A percentile compares a stretch with the other conserved stretches of the same genome.
Evolutionary conservation across 2,113 vertebrate species (phyloP).

Genomic region (Hoplias malabaricus): DNA sequence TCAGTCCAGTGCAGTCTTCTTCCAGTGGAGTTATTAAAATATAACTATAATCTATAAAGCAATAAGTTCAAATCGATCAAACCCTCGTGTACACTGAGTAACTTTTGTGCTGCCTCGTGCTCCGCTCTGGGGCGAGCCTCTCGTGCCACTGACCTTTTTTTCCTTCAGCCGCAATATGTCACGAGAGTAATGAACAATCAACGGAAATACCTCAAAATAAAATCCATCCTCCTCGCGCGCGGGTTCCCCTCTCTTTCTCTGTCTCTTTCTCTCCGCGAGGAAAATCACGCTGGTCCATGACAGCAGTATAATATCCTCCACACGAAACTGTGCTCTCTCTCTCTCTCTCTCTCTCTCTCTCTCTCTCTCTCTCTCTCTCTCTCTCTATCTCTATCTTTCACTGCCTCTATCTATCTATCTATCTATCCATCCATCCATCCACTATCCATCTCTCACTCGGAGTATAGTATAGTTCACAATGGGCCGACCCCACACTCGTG

Average conservation of each 20-base stretch:
- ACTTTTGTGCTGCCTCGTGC: neutral
- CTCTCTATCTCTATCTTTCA: conserved; percentile 11
- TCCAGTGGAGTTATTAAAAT: no score
- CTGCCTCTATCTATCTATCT: neutral
- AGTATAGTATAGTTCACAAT: conserved; percentile 69
- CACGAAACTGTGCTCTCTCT: conserved; percentile 48
- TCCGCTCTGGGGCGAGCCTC: conserved; percentile 23
- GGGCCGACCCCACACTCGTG: conserved; percentile 82
- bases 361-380: conserved; percentile 5
- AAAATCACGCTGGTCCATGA: conserved; percentile 79
- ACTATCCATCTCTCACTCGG: conserved; percentile 9
- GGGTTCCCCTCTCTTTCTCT: conserved; percentile 60
- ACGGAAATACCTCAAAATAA: conserved; percentile 99
- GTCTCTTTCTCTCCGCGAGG: conserved; percentile 65
- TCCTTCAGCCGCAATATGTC: conserved; percentile 87
- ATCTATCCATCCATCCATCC: no score
- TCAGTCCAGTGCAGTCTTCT: no score
- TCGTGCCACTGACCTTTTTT: conserved; percentile 88
- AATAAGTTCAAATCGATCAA: neutral
- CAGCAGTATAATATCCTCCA: conserved; percentile 69
- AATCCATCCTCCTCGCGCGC: conserved; percentile 89
- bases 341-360: neutral
- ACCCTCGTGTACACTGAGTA: neutral
- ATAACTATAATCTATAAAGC: neutral
- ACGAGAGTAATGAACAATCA: conserved; percentile 96